phyloP scores from a whole-genome alignment of 2,888 invertebrate species.

The Clivina fossor region DNA sequence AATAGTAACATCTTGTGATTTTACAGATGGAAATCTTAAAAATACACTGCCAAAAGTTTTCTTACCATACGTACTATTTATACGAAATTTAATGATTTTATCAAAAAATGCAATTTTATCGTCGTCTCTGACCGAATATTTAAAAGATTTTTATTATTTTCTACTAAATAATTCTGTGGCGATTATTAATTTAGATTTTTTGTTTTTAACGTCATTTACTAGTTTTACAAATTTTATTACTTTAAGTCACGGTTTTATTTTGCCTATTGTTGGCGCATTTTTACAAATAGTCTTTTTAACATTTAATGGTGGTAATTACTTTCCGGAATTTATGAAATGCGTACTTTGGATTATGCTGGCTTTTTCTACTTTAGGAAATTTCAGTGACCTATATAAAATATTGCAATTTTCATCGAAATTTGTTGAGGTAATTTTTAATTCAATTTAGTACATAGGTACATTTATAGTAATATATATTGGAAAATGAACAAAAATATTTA shows the following conservation, averaged over 20 bases:
- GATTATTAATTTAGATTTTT: conserved; percentile 1
- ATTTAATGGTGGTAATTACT: conserved; percentile 10
- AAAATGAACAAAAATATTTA: not conserved
- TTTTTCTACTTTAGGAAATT: conserved; percentile 4
- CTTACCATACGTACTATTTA: conserved; percentile 36
- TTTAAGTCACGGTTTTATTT: conserved; percentile 10
- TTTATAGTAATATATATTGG: not conserved
- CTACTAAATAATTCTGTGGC: not conserved
- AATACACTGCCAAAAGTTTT: conserved; percentile 17
- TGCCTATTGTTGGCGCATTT: conserved; percentile 28
- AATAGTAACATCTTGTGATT: conserved; percentile 13
- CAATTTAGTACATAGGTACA: not conserved
- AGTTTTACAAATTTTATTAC: conserved; percentile 32
- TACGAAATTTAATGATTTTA: conserved; percentile 32
- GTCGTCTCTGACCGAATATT: not conserved
- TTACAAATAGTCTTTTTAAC: conserved; percentile 28
- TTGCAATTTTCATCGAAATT: not conserved
- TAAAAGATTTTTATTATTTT: too few species aligned
- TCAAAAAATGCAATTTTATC: not conserved
- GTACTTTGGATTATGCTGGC: conserved; percentile 4
- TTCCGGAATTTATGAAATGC: conserved; percentile 19
- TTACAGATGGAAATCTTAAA: conserved; percentile 11
- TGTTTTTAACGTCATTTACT: conserved; percentile 34
- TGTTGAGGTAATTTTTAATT: conserved; percentile 8
- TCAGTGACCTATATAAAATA: not conserved